Evolutionary conservation across 2,113 vertebrate species (phyloP).

Genomic region (Maccullochella peelii): DNA sequence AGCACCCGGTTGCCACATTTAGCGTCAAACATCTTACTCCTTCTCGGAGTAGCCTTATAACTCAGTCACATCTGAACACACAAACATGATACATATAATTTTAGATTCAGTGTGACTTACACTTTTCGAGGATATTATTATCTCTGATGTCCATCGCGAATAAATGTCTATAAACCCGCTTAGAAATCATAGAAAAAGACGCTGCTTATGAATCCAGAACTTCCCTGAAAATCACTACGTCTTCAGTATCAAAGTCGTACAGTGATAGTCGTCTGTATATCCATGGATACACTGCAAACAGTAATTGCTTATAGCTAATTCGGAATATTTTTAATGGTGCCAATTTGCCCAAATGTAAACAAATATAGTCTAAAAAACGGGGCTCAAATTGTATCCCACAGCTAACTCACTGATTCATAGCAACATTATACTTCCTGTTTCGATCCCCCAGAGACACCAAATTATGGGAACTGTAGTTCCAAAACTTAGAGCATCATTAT

Average conservation of each 20-base stretch:
- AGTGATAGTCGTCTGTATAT: neutral
- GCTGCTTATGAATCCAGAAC: neutral
- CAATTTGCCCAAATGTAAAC: neutral
- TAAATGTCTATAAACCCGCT: neutral
- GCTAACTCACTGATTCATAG: neutral
- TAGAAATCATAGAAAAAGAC: neutral
- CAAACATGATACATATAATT: neutral
- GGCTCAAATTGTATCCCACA: neutral
- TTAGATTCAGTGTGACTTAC: neutral
- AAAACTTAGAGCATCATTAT: neutral
- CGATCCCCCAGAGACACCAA: neutral
- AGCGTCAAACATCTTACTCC: neutral
- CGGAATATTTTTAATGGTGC: neutral
- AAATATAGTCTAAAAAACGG: neutral
- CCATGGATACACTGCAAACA: neutral
- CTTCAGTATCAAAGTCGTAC: neutral
- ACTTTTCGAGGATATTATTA: neutral
- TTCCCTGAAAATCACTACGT: neutral
- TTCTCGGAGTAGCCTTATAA: neutral
- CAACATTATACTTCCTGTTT: neutral
- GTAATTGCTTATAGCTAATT: neutral
- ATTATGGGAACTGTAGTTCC: neutral
- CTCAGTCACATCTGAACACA: neutral
- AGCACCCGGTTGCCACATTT: neutral
- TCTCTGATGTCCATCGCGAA: neutral